These are phyloP conservation scores for Muscicapa striata DNA, from an alignment of 2,797 vertebrate genomes.

Conservation along the genomic window DNA sequence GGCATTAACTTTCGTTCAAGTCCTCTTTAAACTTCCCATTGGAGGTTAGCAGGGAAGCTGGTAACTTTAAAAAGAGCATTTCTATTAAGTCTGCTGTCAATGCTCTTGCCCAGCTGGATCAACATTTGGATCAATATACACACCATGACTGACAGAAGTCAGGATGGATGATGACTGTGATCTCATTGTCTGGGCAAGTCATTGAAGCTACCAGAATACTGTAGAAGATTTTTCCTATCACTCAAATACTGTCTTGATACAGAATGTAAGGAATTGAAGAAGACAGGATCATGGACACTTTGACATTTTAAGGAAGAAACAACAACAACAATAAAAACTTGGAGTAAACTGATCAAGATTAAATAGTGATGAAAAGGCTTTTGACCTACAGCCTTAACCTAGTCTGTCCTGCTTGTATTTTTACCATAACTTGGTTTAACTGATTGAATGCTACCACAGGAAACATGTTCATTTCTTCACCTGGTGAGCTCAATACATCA, in stretches of 20 bases:
- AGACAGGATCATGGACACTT: neutral
- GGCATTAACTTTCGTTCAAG: neutral
- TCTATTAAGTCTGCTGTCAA: conserved; percentile 5
- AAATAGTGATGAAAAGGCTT: neutral
- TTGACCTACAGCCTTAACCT: neutral
- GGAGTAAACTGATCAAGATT: neutral
- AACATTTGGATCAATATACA: neutral
- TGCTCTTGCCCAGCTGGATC: neutral
- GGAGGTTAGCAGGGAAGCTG: neutral
- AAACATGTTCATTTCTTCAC: neutral
- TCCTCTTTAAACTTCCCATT: neutral
- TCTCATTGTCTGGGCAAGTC: neutral
- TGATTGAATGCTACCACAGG: neutral
- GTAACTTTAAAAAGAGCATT: neutral
- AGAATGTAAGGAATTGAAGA: neutral
- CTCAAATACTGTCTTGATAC: neutral
- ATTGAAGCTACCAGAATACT: neutral
- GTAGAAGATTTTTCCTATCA: neutral
- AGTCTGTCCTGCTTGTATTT: neutral
- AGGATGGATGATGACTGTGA: neutral
- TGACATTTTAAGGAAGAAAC: neutral
- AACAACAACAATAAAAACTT: neutral
- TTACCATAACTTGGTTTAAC: neutral
- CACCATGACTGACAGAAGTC: neutral
- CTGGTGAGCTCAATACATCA: neutral